Evolutionary conservation across 2,113 vertebrate species (phyloP), one percentile per base, ranked within the genome.

Genomic region (Datnioides undecimradiatus): DNA sequence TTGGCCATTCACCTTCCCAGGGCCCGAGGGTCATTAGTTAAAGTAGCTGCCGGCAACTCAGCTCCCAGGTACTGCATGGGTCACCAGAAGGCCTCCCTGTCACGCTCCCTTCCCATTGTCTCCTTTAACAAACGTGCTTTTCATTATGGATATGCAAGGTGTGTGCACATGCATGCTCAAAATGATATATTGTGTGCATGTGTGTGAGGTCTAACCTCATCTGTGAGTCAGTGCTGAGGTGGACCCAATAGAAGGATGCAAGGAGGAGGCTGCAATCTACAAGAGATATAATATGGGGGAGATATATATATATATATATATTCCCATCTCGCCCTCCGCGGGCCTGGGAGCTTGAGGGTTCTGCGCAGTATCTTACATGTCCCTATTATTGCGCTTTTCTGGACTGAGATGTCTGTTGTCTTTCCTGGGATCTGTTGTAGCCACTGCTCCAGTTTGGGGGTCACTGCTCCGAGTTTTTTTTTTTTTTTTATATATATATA

Each of bases 21-120:
- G 57, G 29, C 52, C 27, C 25, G 11, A 31, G 59, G 68, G 59
- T 73, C 73, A 80, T 87, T 86, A 80, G 74, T 65, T 70, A 71
- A 72, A 63, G 64, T 76, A 75, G 73, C 59, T 68, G 34, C 41
- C 48, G 55, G 65, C 54, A 63, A 74, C 23, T 60, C 25, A 31
- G 43, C 46, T 41, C 57, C 23, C 23, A 8, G 27, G 63, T 52
- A 27, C 45, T 57, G 40, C 33, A 38, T 14, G 25, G 62, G 16
- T 51, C 29, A 10, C 80, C 48, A 36, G 3, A 1, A 1, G 62
- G 63, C 67, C 38, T 49, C 38, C 23, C 38, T 25, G 63, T 13
- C 66, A 73, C 4, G 57, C 51, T 66, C 27, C 75, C 21, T 16
- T 34, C 17, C n/a, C 49, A 33, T 3, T 54, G 12, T 33, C 38